These are phyloP conservation scores for Thymelicus sylvestris DNA, from an alignment of 2,888 invertebrate genomes.

Conservation along the genomic window DNA sequence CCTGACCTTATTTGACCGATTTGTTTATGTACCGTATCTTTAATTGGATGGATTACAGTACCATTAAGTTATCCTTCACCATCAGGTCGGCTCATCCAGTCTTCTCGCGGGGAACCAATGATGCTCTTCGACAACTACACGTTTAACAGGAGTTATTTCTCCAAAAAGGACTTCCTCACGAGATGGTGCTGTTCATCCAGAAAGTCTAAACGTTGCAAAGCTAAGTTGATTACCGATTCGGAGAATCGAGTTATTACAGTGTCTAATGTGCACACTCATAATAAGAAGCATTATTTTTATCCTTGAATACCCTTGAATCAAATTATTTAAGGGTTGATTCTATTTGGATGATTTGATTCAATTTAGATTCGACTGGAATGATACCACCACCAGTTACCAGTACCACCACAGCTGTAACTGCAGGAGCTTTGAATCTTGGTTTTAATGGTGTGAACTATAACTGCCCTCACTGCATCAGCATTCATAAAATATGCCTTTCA, in stretches of 20 bases:
- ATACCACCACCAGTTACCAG: no score
- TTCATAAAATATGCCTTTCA: no score
- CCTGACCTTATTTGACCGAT: no score
- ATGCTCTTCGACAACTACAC: slow-evolving; percentile 51
- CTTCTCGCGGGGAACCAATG: slow-evolving; percentile 55
- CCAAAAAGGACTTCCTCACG: slow-evolving; percentile 48
- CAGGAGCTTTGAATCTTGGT: no score
- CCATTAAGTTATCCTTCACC: slow-evolving; percentile 14
- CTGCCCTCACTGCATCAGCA: no score
- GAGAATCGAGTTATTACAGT: slow-evolving; percentile 41
- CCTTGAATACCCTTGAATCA: neutral
- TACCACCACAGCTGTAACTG: no score
- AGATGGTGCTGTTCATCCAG: slow-evolving; percentile 66
- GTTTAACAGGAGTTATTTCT: slow-evolving; percentile 55
- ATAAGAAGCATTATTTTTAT: slow-evolving; percentile 12
- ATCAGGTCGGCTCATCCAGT: slow-evolving; percentile 53
- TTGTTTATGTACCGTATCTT: no score
- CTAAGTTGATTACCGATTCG: slow-evolving; percentile 51
- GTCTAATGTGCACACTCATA: slow-evolving; percentile 44
- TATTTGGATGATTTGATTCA: neutral
- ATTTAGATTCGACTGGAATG: no score
- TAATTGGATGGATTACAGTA: no score
- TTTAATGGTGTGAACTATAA: no score
- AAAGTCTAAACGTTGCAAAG: slow-evolving; percentile 57
- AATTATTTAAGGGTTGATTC: neutral